Base-by-base conservation (phyloP, 1,140 invertebrate genomes). In the Drosophila arawakana region DNA sequence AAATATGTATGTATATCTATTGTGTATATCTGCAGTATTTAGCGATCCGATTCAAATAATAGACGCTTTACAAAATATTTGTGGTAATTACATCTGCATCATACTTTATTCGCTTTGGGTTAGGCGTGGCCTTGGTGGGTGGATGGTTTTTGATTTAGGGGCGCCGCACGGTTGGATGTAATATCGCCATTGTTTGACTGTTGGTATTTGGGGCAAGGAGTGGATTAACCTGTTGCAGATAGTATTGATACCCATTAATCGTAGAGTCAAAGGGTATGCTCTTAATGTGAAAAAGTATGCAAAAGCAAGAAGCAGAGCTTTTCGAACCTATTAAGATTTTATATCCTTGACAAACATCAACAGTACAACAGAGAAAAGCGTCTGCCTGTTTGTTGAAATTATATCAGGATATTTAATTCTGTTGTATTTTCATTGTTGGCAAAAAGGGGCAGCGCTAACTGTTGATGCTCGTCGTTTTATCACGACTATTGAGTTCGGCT, bases 191-290 rank as follows among this genome's bases (percentile, higher is more conserved):
- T 71, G 63, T 46, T 73, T 74, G 68, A 80, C 78, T 85, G 68
- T 78, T 81, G 78, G 44, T 76, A 84, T 85, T 84, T 83, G n/a
- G 60, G 15, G 9, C 71, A 71, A 47, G 67, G 76, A 57, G 60
- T 78, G 73, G 52, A 71, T 46, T 55, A 65, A 70, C 59, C 66
- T 63, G 60, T 54, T 59, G 60, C 34, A 13, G 54, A 55, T 49
- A 47, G 13, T 63, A 21, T 13, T 30, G 52, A 43, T 67, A 46
- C 49, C 13, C 44, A 30, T 50, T 61, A 18, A 59, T 35, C 30
- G 13, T 18, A 21, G 11, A 34, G n/a, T 6, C 1, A 30, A 30
- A 30, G 25, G 25, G 25, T 30, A 30, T 30, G 2, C 25, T 30
- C 0, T 30, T 5, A 30, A 30, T 6, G 25, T 30, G 25, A 6